Evolutionary conservation across 1,140 invertebrate species (phyloP), one percentile per base, ranked within the genome.

Genomic region (Bombus ignitus): DNA sequence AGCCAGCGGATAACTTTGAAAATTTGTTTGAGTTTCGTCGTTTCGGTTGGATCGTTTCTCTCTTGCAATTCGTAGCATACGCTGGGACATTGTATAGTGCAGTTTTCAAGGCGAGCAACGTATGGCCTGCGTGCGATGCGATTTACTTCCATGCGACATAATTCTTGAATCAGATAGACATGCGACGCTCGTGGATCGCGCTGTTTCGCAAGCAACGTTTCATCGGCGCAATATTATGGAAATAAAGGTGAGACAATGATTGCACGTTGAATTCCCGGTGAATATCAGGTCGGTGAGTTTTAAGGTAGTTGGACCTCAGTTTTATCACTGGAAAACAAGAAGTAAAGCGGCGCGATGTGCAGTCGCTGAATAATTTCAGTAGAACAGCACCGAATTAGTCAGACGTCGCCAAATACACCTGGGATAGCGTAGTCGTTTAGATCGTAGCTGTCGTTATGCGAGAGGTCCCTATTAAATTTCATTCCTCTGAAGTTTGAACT

Each of bases 321-420:
- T 68, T 68, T 57, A 35, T 83, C 35, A 25, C 9, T 12, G n/a
- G 2, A 22, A 5, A 35, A 15, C 15, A 32, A 44, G 53, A 78
- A 13, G 44, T 13, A 71, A 78, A 28, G 44, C 25, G 32, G 28
- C 5, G n/a, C 18, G 47, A 70, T 53, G 47, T 53, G 18, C 18
- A 53, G 3, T 22, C 10, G n/a, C 2, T 2, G 44, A 42, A 37
- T 15, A 59, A 71, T 78, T 70, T 70, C 74, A 83, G 82, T 82
- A 42, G 70, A 32, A 59, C 1, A 37, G 28, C 18, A 1, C 22
- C 18, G 47, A 71, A 71, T 84, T 71, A 84, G 39, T 77, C 53
- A 15, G 66, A 3, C 66, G 25, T 75, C 62, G 5, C 5, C 47
- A 53, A 22, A 53, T 53, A 53, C 47, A 6, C 3, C 9, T 1